Base-by-base conservation (phyloP, 2,113 vertebrate species). In the Pristiophorus japonicus region DNA sequence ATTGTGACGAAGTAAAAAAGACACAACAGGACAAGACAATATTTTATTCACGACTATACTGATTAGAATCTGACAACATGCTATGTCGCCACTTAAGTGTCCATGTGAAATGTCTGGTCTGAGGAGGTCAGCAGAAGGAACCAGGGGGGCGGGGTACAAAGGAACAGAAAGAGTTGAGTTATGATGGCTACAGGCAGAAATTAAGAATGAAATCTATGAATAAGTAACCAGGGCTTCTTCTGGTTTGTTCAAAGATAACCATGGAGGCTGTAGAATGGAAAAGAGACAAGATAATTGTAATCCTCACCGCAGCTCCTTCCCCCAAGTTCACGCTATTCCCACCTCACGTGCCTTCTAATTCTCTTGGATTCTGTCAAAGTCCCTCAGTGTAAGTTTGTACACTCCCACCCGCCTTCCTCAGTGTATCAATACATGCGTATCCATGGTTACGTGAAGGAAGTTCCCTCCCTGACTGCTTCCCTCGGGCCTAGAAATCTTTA, bases 21-120 rank as follows among this genome's bases (percentile, higher is more conserved):
- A 92, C 59, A 92, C 20, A 92, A 65, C 59, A 92, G 88, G n/a
- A 92, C 88, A 92, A 59, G 88, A 92, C 88, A 63, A 42, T 22
- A 62, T 92, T 38, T n/a, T 92, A 92, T 92, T 92, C 0, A 7
- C 42, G 18, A 12, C 38, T 81, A 18, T 18, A 42, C n/a, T 62
- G 5, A 63, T 22, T 65, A 63, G 88, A 92, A 63, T 22, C 27
- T 18, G 59, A 92, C 88, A 65, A 63, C n/a, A 65, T 20, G 88
- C 34, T 38, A 22, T 63, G 78, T 42, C 18, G 42, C n/a, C 16
- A 45, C 30, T 16, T 55, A n/a, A 62, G 24, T 90, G 24, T 59
- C 30, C 30, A 4, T 16, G 51, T 90, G 51, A 59, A 55, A n/a
- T 34, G 34, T 34, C 22, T 55, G 10, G 6, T 92, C 14, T 63